phyloP scores from a whole-genome alignment of 2,113 vertebrate genomes.

The Apeltes quadracus region DNA sequence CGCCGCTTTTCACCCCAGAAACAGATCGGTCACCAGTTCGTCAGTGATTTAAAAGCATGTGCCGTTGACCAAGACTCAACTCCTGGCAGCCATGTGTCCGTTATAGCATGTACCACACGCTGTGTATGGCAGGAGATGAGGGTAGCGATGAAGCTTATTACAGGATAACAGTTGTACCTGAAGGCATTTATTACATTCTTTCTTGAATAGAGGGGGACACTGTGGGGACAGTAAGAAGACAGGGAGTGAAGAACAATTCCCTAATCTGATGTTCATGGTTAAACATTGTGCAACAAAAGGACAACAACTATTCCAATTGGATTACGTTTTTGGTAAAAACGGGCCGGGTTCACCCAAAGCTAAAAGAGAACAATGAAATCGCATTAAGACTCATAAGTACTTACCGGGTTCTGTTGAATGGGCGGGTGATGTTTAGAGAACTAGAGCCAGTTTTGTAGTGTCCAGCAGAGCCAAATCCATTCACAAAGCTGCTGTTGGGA shows the following conservation, averaged over 20 bases:
- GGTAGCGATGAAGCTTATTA: constrained; percentile 69
- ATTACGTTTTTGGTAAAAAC: constrained; percentile 15
- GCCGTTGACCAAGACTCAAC: constrained; percentile 5
- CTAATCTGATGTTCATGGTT: constrained; percentile 35
- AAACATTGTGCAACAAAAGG: constrained; percentile 37
- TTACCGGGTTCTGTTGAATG: constrained; percentile 95
- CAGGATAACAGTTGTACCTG: constrained; percentile 78
- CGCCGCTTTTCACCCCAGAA: not conserved
- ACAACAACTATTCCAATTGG: not conserved
- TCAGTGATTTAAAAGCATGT: not conserved
- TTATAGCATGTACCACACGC: constrained; percentile 20
- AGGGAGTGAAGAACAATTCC: constrained; percentile 65
- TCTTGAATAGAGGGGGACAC: constrained; percentile 87
- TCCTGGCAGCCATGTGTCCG: constrained; percentile 11
- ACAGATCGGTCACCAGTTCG: constrained; percentile 27
- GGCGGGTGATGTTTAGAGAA: constrained; percentile 88
- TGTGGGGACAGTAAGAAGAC: constrained; percentile 82
- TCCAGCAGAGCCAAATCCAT: constrained; percentile 92
- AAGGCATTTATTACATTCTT: constrained; percentile 89
- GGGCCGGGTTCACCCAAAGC: not conserved
- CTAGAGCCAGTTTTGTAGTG: constrained; percentile 91
- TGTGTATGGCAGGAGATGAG: constrained; percentile 64
- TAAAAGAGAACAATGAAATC: accelerated
- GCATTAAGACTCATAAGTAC: not conserved
- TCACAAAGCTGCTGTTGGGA: constrained; percentile 95